phyloP scores from a whole-genome alignment of 2,888 invertebrate genomes.

The Habroteleia sp. region DNA sequence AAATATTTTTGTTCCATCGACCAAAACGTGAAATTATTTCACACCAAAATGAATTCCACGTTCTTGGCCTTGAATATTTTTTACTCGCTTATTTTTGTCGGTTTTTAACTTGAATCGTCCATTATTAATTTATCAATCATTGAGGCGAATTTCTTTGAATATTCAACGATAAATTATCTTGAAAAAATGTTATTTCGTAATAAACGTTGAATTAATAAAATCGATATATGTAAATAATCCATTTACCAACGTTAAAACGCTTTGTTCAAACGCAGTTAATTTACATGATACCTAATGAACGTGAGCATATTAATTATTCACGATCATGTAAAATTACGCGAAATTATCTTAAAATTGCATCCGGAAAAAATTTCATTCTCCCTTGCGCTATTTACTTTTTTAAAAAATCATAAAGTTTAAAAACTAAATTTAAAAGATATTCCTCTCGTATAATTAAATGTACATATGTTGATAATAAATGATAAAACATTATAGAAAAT shows the following conservation, averaged over 20 bases:
- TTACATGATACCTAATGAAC: constrained; percentile 5
- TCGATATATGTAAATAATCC: constrained; percentile 25
- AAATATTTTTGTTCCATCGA: too few relatives aligned
- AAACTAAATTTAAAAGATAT: constrained; percentile 1
- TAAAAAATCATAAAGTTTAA: background rate
- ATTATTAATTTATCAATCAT: too few relatives aligned
- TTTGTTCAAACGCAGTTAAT: constrained; percentile 1
- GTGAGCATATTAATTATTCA: background rate
- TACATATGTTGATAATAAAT: constrained; percentile 41
- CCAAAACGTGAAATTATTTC: too few relatives aligned
- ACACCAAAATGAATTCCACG: too few relatives aligned
- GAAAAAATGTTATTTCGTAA: constrained; percentile 12
- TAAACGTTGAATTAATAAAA: constrained; percentile 5
- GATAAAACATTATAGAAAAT: constrained; percentile 6
- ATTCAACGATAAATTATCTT: background rate
- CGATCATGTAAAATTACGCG: background rate
- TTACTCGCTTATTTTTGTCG: too few relatives aligned
- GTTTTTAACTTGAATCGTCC: too few relatives aligned
- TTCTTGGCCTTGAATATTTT: too few relatives aligned
- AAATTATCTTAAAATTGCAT: background rate
- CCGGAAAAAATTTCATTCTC: background rate
- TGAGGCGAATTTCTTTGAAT: background rate
- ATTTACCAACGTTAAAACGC: constrained; percentile 22
- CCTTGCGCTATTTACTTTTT: background rate
- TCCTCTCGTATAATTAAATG: constrained; percentile 10